A percentile compares a stretch with the other conserved stretches of the same genome.
Conservation (phyloP, 2,113 vertebrate species). For the Sclerurus mexicanus region DNA sequence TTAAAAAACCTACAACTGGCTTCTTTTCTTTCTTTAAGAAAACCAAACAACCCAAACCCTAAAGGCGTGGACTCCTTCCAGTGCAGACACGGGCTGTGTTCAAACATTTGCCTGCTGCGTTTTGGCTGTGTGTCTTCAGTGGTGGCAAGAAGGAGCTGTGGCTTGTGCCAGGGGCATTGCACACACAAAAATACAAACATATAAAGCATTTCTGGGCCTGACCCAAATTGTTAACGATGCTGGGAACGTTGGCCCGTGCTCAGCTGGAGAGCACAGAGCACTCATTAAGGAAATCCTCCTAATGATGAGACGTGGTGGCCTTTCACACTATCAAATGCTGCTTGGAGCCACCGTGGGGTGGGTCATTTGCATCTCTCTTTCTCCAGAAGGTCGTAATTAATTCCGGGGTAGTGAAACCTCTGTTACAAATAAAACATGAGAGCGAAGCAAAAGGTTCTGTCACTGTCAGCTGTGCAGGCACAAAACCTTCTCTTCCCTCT, state of each 20-base stretch:
- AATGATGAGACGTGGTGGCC: not conserved
- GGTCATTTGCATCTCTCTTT: not conserved
- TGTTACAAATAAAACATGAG: too few species aligned
- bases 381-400: not conserved
- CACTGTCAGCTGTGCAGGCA: not conserved
- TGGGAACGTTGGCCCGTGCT: not conserved
- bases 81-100: not conserved
- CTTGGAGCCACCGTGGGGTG: not conserved
- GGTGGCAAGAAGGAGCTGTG: not conserved
- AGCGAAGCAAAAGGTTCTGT: not conserved
- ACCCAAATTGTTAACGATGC: not conserved
- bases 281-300: not conserved
- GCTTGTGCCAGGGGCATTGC: not conserved
- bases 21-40: not conserved
- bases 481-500: not conserved
- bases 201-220: not conserved
- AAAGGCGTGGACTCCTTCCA: conserved; percentile 18
- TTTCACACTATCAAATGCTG: not conserved
- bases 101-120: not conserved
- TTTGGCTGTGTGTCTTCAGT: not conserved
- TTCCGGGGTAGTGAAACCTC: not conserved
- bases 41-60: not conserved
- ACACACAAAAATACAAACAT: not conserved
- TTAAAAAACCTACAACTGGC: not conserved
- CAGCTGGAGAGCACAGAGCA: not conserved